phyloP scores from a whole-genome alignment of 2,113 vertebrate species.

The Lepus europaeus region DNA sequence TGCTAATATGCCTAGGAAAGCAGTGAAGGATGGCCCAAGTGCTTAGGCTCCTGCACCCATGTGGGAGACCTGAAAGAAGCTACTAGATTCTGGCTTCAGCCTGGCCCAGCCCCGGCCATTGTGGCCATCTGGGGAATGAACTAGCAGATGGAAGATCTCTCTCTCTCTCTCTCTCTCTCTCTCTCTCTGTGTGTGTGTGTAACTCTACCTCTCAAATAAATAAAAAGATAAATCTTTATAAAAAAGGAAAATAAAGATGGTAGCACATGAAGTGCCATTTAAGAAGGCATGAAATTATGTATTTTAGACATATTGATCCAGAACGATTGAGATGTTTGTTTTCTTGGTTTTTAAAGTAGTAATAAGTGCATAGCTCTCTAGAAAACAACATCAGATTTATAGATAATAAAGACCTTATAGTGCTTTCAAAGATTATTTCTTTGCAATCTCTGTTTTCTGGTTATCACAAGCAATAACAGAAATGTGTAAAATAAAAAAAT shows the following conservation, averaged over 20 bases:
- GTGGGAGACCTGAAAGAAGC: too few species aligned
- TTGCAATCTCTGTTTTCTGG: constrained; percentile 35
- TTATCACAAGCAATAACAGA: constrained; percentile 39
- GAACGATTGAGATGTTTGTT: constrained; percentile 38
- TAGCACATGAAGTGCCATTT: constrained; percentile 16
- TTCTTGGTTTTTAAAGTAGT: constrained; percentile 36
- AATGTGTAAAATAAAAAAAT: constrained; percentile 41
- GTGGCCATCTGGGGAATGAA: too few species aligned
- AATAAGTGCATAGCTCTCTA: constrained; percentile 35
- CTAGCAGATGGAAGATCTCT: too few species aligned
- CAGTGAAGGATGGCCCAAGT: too few species aligned
- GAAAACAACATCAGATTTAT: constrained; percentile 41
- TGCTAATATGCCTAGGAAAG: too few species aligned
- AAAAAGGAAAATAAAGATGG: constrained; percentile 31
- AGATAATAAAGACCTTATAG: not conserved
- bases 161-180: too few species aligned
- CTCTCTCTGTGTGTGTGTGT: too few species aligned
- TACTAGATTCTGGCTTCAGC: too few species aligned
- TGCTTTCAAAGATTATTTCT: constrained; percentile 45
- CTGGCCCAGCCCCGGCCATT: too few species aligned
- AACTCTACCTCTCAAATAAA: too few species aligned
- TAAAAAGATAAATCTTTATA: not conserved
- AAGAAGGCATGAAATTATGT: constrained; percentile 17
- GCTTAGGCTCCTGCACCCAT: too few species aligned
- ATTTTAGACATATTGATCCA: constrained; percentile 51